phyloP scores from a whole-genome alignment of 1,140 invertebrate genomes.

The Ips typographus region DNA sequence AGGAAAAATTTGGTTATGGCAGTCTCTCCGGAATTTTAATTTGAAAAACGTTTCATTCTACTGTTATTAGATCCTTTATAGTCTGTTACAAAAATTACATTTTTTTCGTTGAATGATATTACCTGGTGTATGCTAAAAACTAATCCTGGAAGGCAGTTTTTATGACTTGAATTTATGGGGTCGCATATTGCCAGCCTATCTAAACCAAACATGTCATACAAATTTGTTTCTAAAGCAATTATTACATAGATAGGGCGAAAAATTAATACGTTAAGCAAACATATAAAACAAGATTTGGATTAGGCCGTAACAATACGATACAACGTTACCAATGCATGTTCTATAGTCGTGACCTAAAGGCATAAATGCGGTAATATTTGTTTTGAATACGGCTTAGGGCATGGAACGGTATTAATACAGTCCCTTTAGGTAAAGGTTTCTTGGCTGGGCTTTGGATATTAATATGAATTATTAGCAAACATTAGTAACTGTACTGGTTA shows the following conservation, averaged over 20 bases:
- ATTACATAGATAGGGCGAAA: constrained; percentile 30
- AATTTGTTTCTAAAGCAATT: constrained; percentile 30
- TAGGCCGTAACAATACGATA: constrained; percentile 23
- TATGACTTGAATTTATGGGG: no score
- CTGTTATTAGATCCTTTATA: no score
- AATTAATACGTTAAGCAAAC: constrained; percentile 33
- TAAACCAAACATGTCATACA: constrained; percentile 13
- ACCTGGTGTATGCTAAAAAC: no score
- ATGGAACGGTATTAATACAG: no score
- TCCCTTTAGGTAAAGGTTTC: no score
- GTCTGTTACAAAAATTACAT: no score
- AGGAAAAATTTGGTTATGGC: not conserved
- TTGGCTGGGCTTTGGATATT: no score
- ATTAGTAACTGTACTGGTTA: not conserved
- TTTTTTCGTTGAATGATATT: no score
- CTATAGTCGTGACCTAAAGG: constrained; percentile 28
- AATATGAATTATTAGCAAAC: constrained; percentile 26
- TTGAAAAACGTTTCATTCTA: no score
- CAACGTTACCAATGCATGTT: constrained; percentile 11
- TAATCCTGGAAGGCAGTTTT: no score
- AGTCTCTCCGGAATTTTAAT: not conserved
- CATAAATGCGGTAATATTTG: constrained; percentile 25
- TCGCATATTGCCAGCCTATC: not conserved
- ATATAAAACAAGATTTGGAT: constrained; percentile 30
- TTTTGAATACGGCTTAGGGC: constrained; percentile 7